Conservation (phyloP, 2,113 vertebrate genomes). For the Myiozetetes cayanensis region DNA sequence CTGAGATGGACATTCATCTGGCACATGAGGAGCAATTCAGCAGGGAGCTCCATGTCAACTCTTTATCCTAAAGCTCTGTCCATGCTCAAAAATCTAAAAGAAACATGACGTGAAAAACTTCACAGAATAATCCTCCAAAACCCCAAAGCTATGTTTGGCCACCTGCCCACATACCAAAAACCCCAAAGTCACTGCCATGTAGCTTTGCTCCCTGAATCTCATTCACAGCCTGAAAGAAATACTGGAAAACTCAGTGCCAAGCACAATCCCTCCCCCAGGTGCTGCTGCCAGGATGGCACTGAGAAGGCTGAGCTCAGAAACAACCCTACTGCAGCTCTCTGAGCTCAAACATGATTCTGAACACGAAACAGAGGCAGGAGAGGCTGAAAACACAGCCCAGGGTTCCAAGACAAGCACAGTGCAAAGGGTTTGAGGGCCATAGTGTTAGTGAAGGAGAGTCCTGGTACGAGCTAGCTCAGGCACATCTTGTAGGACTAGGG, state of each 20-base stretch:
- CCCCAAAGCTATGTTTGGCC: not conserved
- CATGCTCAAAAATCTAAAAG: not conserved
- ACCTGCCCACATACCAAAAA: not conserved
- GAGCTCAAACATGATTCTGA: not conserved
- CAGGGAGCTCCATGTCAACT: not conserved
- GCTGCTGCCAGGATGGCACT: not conserved
- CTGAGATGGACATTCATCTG: too few species aligned
- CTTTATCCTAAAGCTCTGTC: not conserved
- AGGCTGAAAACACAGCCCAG: accelerated
- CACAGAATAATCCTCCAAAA: not conserved
- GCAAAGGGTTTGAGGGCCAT: not conserved
- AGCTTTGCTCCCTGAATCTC: not conserved
- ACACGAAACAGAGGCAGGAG: accelerated
- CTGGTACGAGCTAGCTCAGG: not conserved
- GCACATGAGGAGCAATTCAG: not conserved
- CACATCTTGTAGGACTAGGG: not conserved
- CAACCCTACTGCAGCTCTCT: not conserved
- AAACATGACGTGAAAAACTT: not conserved
- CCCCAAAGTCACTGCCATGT: not conserved
- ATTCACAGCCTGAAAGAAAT: not conserved
- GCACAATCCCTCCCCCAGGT: not conserved
- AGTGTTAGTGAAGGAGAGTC: too few species aligned
- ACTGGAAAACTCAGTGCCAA: not conserved
- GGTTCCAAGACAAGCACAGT: not conserved
- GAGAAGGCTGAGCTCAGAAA: not conserved